A percentile compares a stretch with the other conserved stretches of the same genome.
Conservation (phyloP, 2,113 vertebrate genomes). For the Paratilapia polleni region DNA sequence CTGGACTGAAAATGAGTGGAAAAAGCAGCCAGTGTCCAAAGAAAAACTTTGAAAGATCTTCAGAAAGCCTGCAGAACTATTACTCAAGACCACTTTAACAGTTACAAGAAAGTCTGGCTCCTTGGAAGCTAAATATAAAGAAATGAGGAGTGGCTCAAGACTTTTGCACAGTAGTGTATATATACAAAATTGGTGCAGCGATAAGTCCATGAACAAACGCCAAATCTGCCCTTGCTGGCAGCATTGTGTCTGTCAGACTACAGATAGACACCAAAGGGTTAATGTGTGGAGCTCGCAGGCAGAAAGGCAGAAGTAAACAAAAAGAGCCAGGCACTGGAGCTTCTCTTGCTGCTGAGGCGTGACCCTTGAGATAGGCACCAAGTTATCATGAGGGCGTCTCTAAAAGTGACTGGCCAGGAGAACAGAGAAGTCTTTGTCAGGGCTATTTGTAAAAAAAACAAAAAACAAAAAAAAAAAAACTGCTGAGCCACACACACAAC, state of each 20-base stretch:
- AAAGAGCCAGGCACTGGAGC: conserved; percentile 43
- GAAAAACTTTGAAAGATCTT: too few relatives aligned
- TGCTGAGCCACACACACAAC: conserved; percentile 60
- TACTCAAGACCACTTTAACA: too few relatives aligned
- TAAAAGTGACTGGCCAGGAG: conserved; percentile 51
- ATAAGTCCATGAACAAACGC: not conserved
- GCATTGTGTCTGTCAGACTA: not conserved
- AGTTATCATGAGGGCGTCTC: conserved; percentile 77
- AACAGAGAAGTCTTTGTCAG: conserved; percentile 74
- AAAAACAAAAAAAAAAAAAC: conserved; percentile 29
- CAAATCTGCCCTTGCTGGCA: not conserved
- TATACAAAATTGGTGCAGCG: not conserved
- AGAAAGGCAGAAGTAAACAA: conserved; percentile 56
- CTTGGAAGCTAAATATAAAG: not conserved
- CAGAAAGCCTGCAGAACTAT: too few relatives aligned
- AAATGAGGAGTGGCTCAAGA: not conserved
- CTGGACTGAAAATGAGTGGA: too few relatives aligned
- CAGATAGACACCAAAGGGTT: conserved; percentile 39
- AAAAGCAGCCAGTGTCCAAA: not conserved
- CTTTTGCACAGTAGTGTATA: not conserved
- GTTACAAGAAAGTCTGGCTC: not conserved
- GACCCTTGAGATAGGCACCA: conserved; percentile 73
- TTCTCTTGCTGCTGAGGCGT: conserved; percentile 59
- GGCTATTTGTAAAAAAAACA: conserved; percentile 45
- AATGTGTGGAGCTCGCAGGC: conserved; percentile 15